Percentiles rank a stretch among this genome's conserved stretches.
Evolutionary conservation across 2,797 vertebrate genomes (phyloP).

Genomic region (Schizopygopsis malacanthus): DNA sequence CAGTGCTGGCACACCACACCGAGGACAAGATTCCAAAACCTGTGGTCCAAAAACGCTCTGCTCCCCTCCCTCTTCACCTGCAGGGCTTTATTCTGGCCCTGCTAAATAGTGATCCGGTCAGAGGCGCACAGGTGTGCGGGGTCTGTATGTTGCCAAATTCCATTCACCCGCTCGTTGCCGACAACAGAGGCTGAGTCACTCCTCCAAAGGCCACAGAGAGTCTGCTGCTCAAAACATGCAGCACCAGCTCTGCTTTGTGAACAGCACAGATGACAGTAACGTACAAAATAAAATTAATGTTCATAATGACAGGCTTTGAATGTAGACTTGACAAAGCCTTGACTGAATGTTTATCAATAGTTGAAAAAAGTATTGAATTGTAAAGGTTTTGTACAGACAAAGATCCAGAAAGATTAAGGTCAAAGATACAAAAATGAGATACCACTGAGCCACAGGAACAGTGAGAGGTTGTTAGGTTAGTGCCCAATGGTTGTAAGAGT

Average conservation of each 20-base stretch:
- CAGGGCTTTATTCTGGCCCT: slow-evolving; percentile 66
- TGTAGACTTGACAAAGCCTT: not conserved
- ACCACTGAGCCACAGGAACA: too few species aligned
- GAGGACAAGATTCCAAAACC: slow-evolving; percentile 69
- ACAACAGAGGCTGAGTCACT: slow-evolving; percentile 56
- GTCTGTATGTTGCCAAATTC: slow-evolving; percentile 73
- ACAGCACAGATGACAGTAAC: not conserved
- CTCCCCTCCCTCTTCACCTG: slow-evolving; percentile 65
- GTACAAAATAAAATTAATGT: not conserved
- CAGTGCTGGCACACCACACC: slow-evolving; percentile 69
- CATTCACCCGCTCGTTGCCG: slow-evolving; percentile 69
- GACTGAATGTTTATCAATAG: not conserved
- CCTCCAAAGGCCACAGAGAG: slow-evolving; percentile 11
- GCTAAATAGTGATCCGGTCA: slow-evolving; percentile 78
- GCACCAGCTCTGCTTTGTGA: not conserved
- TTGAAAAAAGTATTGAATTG: not conserved
- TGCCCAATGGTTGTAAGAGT: not conserved
- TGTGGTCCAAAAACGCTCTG: slow-evolving; percentile 64
- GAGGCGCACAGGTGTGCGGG: slow-evolving; percentile 75
- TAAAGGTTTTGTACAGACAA: not conserved
- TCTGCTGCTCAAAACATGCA: not conserved
- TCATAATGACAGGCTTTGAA: not conserved
- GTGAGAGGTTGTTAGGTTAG: too few species aligned
- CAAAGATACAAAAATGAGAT: not conserved
- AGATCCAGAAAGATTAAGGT: not conserved